phyloP scores from a whole-genome alignment of 2,113 vertebrate genomes.

The Antechinus stuartii region DNA sequence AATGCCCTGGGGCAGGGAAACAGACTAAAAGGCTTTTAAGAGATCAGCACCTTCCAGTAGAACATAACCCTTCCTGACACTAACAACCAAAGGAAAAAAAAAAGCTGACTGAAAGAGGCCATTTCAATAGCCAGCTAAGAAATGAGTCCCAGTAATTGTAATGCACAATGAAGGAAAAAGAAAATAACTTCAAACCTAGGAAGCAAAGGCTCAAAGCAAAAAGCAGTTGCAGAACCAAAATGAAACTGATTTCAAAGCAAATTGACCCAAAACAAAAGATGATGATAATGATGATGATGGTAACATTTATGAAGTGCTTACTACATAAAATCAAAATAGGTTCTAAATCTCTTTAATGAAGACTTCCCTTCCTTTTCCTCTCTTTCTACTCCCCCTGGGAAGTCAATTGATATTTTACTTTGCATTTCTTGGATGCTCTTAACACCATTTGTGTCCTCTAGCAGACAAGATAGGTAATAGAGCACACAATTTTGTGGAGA shows the following conservation, averaged over 20 bases:
- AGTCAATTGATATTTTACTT: not conserved
- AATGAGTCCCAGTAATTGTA: not conserved
- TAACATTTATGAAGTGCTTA: not conserved
- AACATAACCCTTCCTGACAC: not conserved
- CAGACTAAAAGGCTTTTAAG: not conserved
- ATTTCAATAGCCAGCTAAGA: not conserved
- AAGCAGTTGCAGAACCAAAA: not conserved
- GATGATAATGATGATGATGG: not conserved
- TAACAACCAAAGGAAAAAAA: not conserved
- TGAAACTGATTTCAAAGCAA: not conserved
- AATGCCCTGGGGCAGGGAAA: not conserved
- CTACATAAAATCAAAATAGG: not conserved
- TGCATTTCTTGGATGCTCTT: not conserved
- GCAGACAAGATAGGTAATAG: not conserved
- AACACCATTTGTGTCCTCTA: not conserved
- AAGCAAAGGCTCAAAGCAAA: not conserved
- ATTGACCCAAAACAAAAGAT: not conserved
- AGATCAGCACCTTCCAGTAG: not conserved
- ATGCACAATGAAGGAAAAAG: not conserved
- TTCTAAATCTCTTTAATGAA: not conserved
- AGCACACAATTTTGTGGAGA: not conserved
- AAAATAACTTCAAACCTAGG: not conserved
- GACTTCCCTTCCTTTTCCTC: not conserved
- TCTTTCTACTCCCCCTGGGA: not conserved
- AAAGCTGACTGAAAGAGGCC: not conserved